Percentiles rank a stretch among this genome's conserved stretches.
Conservation (phyloP, 2,797 vertebrate species). For the Pseudomugil gertrudae region DNA sequence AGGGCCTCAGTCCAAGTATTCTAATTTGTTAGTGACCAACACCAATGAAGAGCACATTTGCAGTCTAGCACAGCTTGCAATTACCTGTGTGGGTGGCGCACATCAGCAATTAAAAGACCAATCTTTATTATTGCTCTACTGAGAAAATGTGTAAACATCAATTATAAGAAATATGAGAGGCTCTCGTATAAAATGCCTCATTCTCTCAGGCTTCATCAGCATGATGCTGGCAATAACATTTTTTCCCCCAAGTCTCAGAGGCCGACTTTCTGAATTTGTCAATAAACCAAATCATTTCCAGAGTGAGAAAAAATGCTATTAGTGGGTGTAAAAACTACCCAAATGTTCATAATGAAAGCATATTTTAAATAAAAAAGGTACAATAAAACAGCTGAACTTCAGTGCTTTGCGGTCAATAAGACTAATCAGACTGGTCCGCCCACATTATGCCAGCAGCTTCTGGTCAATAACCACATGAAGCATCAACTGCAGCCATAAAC, state of each 20-base stretch:
- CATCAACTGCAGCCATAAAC: conserved; percentile 55
- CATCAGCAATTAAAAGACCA: conserved; percentile 75
- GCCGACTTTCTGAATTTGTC: conserved; percentile 18
- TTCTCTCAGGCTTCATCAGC: conserved; percentile 11
- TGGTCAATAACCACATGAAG: conserved; percentile 53
- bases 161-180: conserved; percentile 65
- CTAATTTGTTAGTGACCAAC: conserved; percentile 29
- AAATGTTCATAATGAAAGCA: neutral
- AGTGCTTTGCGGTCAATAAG: conserved; percentile 47
- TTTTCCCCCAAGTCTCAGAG: conserved; percentile 8
- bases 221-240: conserved; percentile 15
- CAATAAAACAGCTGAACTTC: conserved; percentile 31
- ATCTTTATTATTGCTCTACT: conserved; percentile 64
- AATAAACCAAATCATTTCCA: conserved; percentile 20
- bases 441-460: conserved; percentile 55
- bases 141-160: conserved; percentile 69
- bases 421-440: conserved; percentile 53
- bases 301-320: neutral
- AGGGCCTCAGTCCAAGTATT: conserved; percentile 34
- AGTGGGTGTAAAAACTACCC: conserved; percentile 18
- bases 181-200: conserved; percentile 37
- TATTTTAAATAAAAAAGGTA: neutral
- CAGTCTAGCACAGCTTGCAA: conserved; percentile 55
- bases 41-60: conserved; percentile 50
- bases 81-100: conserved; percentile 57